Evolutionary conservation across 1,140 invertebrate genomes (phyloP), one percentile per base, ranked within the genome.

Genomic region (Cotesia glomerata): DNA sequence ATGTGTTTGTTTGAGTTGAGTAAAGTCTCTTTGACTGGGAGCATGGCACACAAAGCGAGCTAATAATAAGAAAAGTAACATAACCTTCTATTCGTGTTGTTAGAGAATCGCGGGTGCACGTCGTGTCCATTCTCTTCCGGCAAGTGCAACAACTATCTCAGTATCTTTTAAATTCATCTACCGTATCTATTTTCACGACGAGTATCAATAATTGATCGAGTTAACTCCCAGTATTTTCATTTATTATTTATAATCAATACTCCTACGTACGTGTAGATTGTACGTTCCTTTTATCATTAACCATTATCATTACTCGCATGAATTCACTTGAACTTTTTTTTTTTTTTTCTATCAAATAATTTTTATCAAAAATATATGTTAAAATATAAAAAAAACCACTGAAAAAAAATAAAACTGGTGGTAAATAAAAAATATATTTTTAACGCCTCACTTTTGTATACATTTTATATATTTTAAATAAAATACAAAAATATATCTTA

Each of bases 61-160:
- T 9, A 18, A 8, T 18, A 9, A 58, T 5, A 51, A 54, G 52
- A 4, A 54, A 45, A 45, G 7, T 45, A 45, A 11, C 11, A 45
- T 45, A 45, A 45, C 39, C 39, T 45, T 45, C 39, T 45, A 45
- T 45, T 45, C 39, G 39, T 45, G 39, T 45, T 45, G 39, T 26
- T 58, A 9, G 16, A 18, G 56, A 16, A 35, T 52, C 7, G 71
- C 56, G 64, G 45, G 1, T 52, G 64, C 16, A 49, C 51, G 70
- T 5, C 70, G 16, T 36, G 63, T 9, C 71, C 71, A 69, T 69
- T 73, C 71, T 73, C 71, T 73, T 73, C 71, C 71, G 71, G 71
- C 71, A 73, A 72, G 71, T 73, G 71, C 52, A 67, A 67, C 65
- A 67, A 52, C 65, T 61, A 45, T 49, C 18, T 13, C 45, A 54